Evolutionary conservation across 2,888 invertebrate species (phyloP).

Genomic region (Drosophila buzzatii): DNA sequence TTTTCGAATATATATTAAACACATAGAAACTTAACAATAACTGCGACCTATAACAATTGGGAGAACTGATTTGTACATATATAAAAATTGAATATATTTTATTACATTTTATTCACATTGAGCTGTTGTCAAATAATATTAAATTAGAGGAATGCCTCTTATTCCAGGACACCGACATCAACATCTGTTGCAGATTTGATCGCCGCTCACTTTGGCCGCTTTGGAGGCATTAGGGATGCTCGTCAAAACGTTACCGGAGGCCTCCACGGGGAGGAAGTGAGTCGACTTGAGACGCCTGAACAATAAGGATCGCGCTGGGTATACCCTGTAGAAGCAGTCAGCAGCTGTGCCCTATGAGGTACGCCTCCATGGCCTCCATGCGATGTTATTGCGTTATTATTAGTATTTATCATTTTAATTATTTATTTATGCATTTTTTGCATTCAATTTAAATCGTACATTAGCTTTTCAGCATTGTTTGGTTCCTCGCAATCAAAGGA

Average conservation of each 20-base stretch:
- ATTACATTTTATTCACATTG: conserved; percentile 9
- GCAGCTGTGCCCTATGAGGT: conserved; percentile 50
- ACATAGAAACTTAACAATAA: neutral
- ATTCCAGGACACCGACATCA: conserved; percentile 41
- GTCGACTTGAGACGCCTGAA: conserved; percentile 59
- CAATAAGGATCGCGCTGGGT: conserved; percentile 52
- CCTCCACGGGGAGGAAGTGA: conserved; percentile 59
- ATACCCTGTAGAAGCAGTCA: conserved; percentile 38
- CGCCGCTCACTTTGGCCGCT: conserved; percentile 60
- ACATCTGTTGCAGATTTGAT: conserved; percentile 27
- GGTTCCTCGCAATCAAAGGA: conserved; percentile 56
- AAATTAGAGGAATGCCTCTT: conserved; percentile 12
- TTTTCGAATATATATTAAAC: neutral
- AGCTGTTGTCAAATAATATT: neutral
- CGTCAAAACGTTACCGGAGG: conserved; percentile 56
- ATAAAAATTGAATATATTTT: neutral
- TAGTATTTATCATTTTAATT: neutral
- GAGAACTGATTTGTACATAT: neutral
- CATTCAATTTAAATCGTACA: conserved; percentile 53
- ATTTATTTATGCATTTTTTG: neutral
- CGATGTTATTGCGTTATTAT: conserved; percentile 39
- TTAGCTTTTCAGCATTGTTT: conserved; percentile 55
- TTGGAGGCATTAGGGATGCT: conserved; percentile 21
- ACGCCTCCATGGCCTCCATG: conserved; percentile 62
- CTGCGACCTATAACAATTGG: neutral